Conservation (phyloP, 2,888 invertebrate species). For the Idaea aversata region DNA sequence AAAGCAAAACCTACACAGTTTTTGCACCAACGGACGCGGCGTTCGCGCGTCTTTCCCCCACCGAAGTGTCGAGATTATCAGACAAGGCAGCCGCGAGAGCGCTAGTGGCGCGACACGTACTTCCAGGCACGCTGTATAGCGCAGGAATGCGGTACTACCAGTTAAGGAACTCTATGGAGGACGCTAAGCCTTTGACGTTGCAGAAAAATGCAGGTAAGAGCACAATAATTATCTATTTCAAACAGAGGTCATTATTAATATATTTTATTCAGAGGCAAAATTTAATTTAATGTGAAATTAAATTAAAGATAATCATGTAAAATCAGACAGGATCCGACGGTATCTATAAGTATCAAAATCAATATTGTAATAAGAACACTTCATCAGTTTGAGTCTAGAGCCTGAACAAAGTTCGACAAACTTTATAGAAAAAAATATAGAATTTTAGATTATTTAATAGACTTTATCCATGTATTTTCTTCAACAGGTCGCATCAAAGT, state of each 20-base stretch:
- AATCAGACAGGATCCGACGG: too few species aligned
- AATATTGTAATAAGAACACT: neutral
- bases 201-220: slow-evolving; percentile 89
- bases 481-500: slow-evolving; percentile 88
- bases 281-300: too few species aligned
- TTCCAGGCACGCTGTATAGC: slow-evolving; percentile 89
- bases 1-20: slow-evolving; percentile 90
- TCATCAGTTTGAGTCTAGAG: neutral
- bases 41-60: slow-evolving; percentile 83
- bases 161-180: slow-evolving; percentile 88
- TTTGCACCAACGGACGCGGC: slow-evolving; percentile 93
- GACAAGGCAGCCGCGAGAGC: slow-evolving; percentile 84
- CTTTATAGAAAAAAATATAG: too few species aligned
- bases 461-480: neutral
- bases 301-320: too few species aligned
- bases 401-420: too few species aligned
- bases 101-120: slow-evolving; percentile 87
- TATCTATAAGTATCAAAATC: neutral
- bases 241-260: too few species aligned
- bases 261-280: too few species aligned
- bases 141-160: slow-evolving; percentile 94
- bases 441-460: neutral
- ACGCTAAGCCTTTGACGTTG: slow-evolving; percentile 87
- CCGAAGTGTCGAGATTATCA: slow-evolving; percentile 81
- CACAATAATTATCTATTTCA: neutral